These are phyloP conservation scores for Aurelia coerulea DNA, from an alignment of 30 jellyfish, hydroid and myxozoan genomes.

Conservation along the genomic window DNA sequence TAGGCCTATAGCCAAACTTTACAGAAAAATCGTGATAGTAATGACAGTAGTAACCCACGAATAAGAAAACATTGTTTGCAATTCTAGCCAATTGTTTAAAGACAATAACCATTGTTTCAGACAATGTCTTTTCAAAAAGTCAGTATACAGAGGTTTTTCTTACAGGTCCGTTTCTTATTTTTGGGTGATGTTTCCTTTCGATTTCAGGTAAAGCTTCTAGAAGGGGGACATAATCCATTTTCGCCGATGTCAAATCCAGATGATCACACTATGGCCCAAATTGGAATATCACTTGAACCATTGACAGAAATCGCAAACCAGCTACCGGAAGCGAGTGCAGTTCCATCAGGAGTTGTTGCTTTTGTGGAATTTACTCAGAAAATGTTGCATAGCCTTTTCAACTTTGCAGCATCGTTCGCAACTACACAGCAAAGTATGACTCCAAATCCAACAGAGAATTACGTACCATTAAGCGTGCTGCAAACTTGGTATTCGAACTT, in stretches of 20 bases:
- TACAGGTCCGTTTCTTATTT: too few relatives aligned
- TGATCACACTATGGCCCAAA: constrained; percentile 84
- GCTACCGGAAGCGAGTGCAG: constrained; percentile 81
- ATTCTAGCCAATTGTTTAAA: too few relatives aligned
- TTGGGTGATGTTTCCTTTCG: too few relatives aligned
- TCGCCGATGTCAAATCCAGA: constrained; percentile 58
- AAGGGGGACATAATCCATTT: constrained; percentile 79
- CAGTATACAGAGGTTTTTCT: too few relatives aligned
- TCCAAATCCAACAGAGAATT: constrained; percentile 79
- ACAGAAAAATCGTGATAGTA: too few relatives aligned
- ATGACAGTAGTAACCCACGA: too few relatives aligned
- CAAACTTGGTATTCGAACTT: constrained; percentile 88
- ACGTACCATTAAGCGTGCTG: constrained; percentile 81
- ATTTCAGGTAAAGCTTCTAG: constrained; percentile 61
- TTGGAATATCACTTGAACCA: constrained; percentile 84
- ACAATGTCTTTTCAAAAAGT: too few relatives aligned
- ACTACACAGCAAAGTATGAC: constrained; percentile 82
- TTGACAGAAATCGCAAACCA: constrained; percentile 70
- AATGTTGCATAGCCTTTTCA: constrained; percentile 75
- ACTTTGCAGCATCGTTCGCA: constrained; percentile 88
- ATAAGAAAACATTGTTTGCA: too few relatives aligned
- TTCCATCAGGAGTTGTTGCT: constrained; percentile 67
- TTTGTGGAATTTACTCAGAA: constrained; percentile 93
- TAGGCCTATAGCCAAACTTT: too few relatives aligned
- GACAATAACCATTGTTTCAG: too few relatives aligned